Evolutionary conservation across 2,113 vertebrate genomes (phyloP).

Genomic region (Halichoerus grypus): DNA sequence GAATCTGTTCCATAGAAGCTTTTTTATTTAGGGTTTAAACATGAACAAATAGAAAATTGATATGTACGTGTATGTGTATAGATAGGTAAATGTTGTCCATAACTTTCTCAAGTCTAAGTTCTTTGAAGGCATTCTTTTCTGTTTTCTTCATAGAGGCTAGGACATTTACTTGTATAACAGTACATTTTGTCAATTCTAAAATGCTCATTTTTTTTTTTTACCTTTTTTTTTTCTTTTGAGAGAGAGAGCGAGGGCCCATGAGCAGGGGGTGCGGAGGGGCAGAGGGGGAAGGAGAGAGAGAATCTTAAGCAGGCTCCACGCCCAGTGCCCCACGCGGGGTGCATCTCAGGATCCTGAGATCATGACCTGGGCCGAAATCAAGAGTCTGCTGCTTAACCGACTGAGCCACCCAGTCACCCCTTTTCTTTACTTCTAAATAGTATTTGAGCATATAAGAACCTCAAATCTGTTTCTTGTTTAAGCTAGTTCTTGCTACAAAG

Average conservation of each 20-base stretch:
- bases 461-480: constrained; percentile 28
- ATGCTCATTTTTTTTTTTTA: neutral
- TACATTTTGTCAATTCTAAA: neutral
- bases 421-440: neutral
- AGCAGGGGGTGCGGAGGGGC: neutral
- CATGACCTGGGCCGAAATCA: neutral
- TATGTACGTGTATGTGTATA: neutral
- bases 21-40: neutral
- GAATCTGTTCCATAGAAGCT: neutral
- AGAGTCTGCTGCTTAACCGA: neutral
- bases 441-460: neutral
- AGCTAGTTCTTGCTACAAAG: neutral
- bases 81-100: neutral
- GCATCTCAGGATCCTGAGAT: neutral
- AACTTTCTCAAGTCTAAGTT: neutral
- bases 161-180: neutral
- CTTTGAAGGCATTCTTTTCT: neutral
- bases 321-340: neutral
- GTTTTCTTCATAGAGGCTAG: neutral
- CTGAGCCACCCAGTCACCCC: neutral
- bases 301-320: neutral
- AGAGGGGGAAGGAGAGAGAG: neutral
- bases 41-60: neutral
- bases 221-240: neutral
- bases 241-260: neutral